phyloP scores from a whole-genome alignment of 2,797 vertebrate species.

The Graptemys geographica region DNA sequence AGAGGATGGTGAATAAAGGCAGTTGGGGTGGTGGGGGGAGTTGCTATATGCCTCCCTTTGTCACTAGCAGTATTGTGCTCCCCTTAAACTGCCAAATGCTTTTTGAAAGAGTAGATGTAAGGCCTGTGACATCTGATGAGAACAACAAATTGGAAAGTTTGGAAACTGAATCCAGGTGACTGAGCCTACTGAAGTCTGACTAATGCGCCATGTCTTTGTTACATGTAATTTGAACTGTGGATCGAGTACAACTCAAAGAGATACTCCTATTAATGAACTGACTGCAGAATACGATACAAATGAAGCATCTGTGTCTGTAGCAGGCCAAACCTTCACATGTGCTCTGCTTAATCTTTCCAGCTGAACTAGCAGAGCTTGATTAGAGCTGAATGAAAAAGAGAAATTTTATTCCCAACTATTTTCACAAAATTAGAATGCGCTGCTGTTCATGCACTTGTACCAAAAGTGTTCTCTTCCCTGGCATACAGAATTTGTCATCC shows the following conservation, averaged over 20 bases:
- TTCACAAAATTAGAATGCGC: not conserved
- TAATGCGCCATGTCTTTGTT: constrained; percentile 51
- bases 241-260: not conserved
- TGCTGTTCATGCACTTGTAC: not conserved
- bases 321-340: not conserved
- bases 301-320: not conserved
- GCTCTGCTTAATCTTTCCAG: not conserved
- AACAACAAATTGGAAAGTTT: constrained; percentile 49
- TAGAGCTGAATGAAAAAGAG: not conserved
- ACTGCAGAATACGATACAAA: constrained; percentile 15
- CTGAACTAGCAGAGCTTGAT: not conserved
- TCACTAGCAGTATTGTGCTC: not conserved
- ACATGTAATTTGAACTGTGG: not conserved
- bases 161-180: constrained; percentile 65
- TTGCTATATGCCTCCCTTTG: not conserved
- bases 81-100: constrained; percentile 10
- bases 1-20: not conserved
- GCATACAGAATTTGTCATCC: not conserved
- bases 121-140: constrained; percentile 56
- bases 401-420: constrained; percentile 1
- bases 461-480: not conserved
- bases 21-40: not conserved
- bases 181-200: constrained; percentile 41
- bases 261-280: not conserved
- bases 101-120: constrained; percentile 23